A percentile compares a stretch with the other conserved stretches of the same genome.
Evolutionary conservation across 2,113 vertebrate genomes (phyloP).

Genomic region (Triplophysa dalaica): DNA sequence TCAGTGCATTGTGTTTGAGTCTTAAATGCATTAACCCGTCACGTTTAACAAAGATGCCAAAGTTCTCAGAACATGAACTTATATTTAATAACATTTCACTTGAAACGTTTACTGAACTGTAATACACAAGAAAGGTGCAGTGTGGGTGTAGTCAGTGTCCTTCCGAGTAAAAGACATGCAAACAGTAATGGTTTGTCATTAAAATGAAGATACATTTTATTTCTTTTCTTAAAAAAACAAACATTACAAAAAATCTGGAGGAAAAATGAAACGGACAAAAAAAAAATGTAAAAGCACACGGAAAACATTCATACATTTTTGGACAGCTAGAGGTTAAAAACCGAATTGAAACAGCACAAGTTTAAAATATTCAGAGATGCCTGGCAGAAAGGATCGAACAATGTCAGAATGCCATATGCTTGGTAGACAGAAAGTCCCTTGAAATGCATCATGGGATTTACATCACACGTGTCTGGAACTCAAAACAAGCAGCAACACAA

Average conservation of each 20-base stretch:
- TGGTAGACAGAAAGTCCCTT: slow-evolving; percentile 34
- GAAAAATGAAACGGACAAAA: slow-evolving; percentile 70
- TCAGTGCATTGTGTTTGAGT: too few relatives aligned
- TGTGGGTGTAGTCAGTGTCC: too few relatives aligned
- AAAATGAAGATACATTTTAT: slow-evolving; percentile 84
- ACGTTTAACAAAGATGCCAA: too few relatives aligned
- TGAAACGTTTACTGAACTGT: background rate
- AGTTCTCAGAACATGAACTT: too few relatives aligned
- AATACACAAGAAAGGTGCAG: background rate
- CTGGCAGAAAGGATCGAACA: slow-evolving; percentile 73
- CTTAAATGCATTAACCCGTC: too few relatives aligned
- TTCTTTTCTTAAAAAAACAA: slow-evolving; percentile 82
- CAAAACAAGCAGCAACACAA: slow-evolving; percentile 32
- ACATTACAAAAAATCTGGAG: slow-evolving; percentile 79
- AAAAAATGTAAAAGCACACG: slow-evolving; percentile 30
- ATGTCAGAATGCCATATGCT: slow-evolving; percentile 51
- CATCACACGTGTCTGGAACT: slow-evolving; percentile 22
- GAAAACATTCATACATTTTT: slow-evolving; percentile 48
- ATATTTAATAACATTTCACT: too few relatives aligned
- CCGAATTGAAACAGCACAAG: slow-evolving; percentile 46
- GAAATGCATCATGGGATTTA: slow-evolving; percentile 27
- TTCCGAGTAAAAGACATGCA: slow-evolving; percentile 65
- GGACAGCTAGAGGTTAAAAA: slow-evolving; percentile 58
- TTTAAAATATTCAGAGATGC: slow-evolving; percentile 52
- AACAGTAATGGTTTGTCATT: slow-evolving; percentile 69